Percentiles rank a stretch among this genome's conserved stretches.
These are phyloP conservation scores for Campylomormyrus tamandua DNA, from an alignment of 2,113 vertebrate species.

Conservation along the genomic window DNA sequence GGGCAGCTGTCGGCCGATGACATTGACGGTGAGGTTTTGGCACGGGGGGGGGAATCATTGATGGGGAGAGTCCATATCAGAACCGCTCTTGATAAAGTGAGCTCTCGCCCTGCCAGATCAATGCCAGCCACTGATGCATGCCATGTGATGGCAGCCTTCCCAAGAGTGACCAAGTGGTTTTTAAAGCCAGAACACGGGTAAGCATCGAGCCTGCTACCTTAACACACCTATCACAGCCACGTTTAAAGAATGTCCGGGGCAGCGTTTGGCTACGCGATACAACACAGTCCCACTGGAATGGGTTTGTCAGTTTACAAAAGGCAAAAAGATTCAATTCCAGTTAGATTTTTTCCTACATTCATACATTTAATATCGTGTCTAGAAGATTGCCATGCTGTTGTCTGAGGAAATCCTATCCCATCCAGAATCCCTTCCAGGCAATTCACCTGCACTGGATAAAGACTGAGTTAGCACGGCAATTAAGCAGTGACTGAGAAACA, in stretches of 20 bases:
- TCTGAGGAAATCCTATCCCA: neutral
- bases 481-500: neutral
- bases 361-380: neutral
- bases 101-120: conserved; percentile 14
- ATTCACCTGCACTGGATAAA: neutral
- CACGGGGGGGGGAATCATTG: conserved; percentile 15
- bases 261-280: neutral
- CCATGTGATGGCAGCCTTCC: neutral
- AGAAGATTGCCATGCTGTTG: neutral
- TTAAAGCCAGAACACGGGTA: neutral
- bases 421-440: neutral
- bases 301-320: neutral
- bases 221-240: neutral
- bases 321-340: neutral
- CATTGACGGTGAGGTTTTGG: neutral
- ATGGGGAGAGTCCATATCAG: conserved; percentile 13
- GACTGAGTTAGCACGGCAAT: neutral
- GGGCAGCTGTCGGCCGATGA: neutral
- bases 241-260: neutral
- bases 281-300: neutral
- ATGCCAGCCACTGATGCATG: conserved; percentile 12
- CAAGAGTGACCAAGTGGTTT: neutral
- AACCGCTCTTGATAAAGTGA: neutral
- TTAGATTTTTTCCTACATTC: neutral
- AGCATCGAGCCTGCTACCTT: neutral